Base-by-base conservation (phyloP, 2,797 vertebrate genomes). In the Tinamus major region DNA sequence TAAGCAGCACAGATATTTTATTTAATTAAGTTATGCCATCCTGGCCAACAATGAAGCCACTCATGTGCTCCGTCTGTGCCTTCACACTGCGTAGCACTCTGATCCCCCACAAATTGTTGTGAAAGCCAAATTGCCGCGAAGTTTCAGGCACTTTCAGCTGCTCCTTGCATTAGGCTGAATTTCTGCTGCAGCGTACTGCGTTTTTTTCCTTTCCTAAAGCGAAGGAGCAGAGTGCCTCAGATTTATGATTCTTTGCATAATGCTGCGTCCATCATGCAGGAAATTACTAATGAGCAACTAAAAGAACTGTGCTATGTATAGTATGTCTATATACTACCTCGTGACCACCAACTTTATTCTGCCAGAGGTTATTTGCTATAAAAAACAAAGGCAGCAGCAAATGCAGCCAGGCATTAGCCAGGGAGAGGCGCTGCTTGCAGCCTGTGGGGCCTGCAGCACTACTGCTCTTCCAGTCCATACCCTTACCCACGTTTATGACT, bases 1-100 rank as follows among this genome's bases (percentile, higher is more conserved):
- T 76, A 87, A 91, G 82, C 81, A 91, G 89, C 89, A 95, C 83
- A 94, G 91, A 94, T 92, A 95, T 92, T 96, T 96, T 88, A 95
- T 95, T 95, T 94, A 95, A 96, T 96, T 94, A 94, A 95, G 53
- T 78, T 86, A 58, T 93, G 82, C 91, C 93, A 95, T 94, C 92
- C 95, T 92, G 92, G 82, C 87, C 92, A 88, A 95, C 94, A 96
- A 92, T 93, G 95, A 96, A 92, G 70, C 89, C 59, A 94, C 89
- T 95, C 94, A 94, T 94, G n/a, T 9, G n/a, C 56, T 89, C 88
- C 13, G 46, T 76, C 46, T 79, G 79, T 88, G 55, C 76, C 44
- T 91, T 76, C 56, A 65, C 90, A 39, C 65, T 53, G 42, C 6
- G 0, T 1, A 35, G 85, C 31, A 74, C 69, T 75, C 74, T 75